phyloP scores from a whole-genome alignment of 2,888 invertebrate species.

The Drosophila kambysellisi region DNA sequence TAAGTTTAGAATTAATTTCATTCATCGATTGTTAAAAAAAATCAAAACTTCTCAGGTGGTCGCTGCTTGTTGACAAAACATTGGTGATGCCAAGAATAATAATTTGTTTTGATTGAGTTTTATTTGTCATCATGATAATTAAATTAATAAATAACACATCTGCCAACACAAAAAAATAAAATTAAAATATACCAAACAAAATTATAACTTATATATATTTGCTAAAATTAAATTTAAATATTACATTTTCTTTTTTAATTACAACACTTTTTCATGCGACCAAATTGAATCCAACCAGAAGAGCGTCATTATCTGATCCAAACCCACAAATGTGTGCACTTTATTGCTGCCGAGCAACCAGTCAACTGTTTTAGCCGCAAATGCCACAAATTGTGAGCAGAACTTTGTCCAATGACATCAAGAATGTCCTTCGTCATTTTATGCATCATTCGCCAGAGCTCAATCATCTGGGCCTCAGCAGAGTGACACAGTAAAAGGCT shows the following conservation, averaged over 20 bases:
- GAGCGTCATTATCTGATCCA: neutral
- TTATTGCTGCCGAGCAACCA: neutral
- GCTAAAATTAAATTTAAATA: neutral
- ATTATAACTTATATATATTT: neutral
- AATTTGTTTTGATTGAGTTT: neutral
- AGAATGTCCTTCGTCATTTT: neutral
- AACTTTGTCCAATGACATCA: neutral
- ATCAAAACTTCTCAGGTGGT: neutral
- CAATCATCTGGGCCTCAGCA: neutral
- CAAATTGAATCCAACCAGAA: neutral
- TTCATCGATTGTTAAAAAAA: neutral
- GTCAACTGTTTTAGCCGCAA: neutral
- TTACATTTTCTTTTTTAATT: neutral
- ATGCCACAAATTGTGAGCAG: neutral
- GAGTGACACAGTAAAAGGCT: neutral
- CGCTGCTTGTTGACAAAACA: neutral
- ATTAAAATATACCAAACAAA: neutral
- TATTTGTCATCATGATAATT: neutral
- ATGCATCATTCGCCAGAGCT: neutral
- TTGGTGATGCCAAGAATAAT: neutral
- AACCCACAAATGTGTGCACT: neutral
- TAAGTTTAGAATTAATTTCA: slow-evolving; percentile 2
- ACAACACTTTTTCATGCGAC: neutral
- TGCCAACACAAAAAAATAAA: neutral
- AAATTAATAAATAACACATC: neutral